Evolutionary conservation across 1,140 invertebrate species (phyloP), one percentile per base, ranked within the genome.

Genomic region (Hyles vespertilio): DNA sequence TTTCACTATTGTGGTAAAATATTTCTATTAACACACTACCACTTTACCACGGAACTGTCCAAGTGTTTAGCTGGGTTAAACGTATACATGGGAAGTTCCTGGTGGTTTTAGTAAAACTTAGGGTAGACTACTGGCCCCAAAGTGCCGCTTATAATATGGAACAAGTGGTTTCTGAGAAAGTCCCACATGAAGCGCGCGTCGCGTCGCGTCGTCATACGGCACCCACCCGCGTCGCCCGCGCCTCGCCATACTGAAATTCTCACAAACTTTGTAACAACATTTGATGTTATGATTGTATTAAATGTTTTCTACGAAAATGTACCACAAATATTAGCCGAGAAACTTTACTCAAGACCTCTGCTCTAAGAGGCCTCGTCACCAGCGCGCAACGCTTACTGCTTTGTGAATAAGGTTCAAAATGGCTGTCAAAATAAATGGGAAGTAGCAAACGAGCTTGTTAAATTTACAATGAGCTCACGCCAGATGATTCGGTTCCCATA

Each of bases 201-300:
- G 22, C 22, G 22, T 22, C 22, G 12, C 5, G 5, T 11, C n/a
- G 46, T 11, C 46, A 48, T 5, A 34, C 53, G 36, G 10, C 10
- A 44, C 22, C 22, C 22, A 22, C 22, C 22, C 22, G 22, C 22
- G 22, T 2, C 22, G 44, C 51, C 51, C 33, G 12, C 56, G 32
- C 49, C 47, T 11, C 45, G 36, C 33, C 32, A 11, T 9, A 40
- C 32, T 22, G 40, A 61, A 56, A 58, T 54, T 58, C 61, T 61
- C 49, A 4, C 59, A 60, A 70, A 70, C 61, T 70, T 60, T 48
- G 59, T 56, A 70, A 67, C 65, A 70, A 70, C 69, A 70, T 60
- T 65, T 51, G 59, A 65, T 71, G 65, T 71, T 71, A 63, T 71
- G 65, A 65, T 71, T 70, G 65, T 65, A 71, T 65, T 68, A 68